Conservation (phyloP, 2,113 vertebrate species). For the Varanus salvator region DNA sequence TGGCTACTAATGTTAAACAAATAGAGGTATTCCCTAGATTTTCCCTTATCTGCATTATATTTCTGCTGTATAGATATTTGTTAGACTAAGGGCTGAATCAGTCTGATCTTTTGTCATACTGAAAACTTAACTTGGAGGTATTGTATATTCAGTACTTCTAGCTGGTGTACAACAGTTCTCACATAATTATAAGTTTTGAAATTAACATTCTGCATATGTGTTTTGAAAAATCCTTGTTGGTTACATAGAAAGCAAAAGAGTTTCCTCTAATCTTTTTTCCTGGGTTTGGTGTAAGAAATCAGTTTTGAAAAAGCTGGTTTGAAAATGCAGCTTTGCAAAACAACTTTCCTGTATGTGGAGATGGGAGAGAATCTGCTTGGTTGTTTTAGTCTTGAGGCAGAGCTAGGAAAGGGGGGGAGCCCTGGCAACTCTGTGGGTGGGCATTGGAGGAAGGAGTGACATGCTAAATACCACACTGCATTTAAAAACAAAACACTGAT, state of each 20-base stretch:
- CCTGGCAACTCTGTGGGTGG: conserved; percentile 52
- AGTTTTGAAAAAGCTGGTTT: neutral
- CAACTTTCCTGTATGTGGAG: neutral
- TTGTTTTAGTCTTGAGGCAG: conserved; percentile 43
- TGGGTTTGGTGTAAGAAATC: neutral
- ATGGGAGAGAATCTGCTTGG: conserved; percentile 12
- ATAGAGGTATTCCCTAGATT: neutral
- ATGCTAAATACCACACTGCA: neutral
- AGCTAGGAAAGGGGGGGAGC: conserved; percentile 28
- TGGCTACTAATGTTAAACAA: no score
- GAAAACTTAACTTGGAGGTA: neutral
- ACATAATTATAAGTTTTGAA: neutral
- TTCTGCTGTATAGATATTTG: neutral
- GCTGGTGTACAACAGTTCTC: no score
- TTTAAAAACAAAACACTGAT: conserved; percentile 21
- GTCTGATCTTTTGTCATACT: neutral
- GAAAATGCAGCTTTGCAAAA: neutral
- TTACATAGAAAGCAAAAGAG: neutral
- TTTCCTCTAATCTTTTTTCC: neutral
- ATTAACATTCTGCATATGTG: neutral
- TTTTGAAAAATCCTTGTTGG: conserved; percentile 31
- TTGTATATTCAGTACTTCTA: neutral
- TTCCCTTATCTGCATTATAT: neutral
- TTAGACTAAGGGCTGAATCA: neutral
- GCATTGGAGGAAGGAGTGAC: conserved; percentile 33